Percentiles rank a stretch among this genome's conserved stretches.
phyloP scores from a whole-genome alignment of 2,113 vertebrate genomes.

The Litocranius walleri region DNA sequence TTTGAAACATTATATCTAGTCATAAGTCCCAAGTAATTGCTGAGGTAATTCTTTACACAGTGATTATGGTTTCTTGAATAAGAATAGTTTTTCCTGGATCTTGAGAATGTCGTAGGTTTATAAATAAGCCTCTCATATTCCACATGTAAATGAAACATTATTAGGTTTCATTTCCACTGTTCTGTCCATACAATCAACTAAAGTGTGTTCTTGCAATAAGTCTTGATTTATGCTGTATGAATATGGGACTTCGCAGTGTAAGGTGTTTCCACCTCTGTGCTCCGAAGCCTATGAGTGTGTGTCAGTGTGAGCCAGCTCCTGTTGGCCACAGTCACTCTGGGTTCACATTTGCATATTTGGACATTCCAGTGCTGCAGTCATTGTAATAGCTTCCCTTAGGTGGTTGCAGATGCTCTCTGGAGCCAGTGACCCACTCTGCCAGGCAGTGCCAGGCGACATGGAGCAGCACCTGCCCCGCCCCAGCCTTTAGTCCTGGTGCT shows the following conservation, averaged over 20 bases:
- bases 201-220: slow-evolving; percentile 87
- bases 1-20: slow-evolving; percentile 87
- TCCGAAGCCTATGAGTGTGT: slow-evolving; percentile 88
- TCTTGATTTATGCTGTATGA: slow-evolving; percentile 84
- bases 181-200: slow-evolving; percentile 86
- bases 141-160: slow-evolving; percentile 90
- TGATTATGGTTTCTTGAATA: slow-evolving; percentile 91
- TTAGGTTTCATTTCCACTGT: slow-evolving; percentile 88
- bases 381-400: slow-evolving; percentile 89
- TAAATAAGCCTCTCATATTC: slow-evolving; percentile 89
- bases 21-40: slow-evolving; percentile 90
- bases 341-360: slow-evolving; percentile 88
- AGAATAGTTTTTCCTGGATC: slow-evolving; percentile 88
- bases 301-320: slow-evolving; percentile 82
- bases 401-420: slow-evolving; percentile 56
- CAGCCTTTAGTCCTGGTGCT: not conserved
- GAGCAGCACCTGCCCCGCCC: not conserved
- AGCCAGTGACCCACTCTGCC: not conserved
- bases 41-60: slow-evolving; percentile 89
- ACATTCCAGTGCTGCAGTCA: slow-evolving; percentile 91
- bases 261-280: slow-evolving; percentile 90
- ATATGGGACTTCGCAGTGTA: slow-evolving; percentile 90
- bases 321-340: slow-evolving; percentile 87
- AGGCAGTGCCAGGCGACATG: too few species aligned
- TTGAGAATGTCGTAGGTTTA: slow-evolving; percentile 85